A percentile compares a stretch with the other conserved stretches of the same genome.
These are phyloP conservation scores for Argyra leucocephala DNA, from an alignment of 2,888 invertebrate genomes.

Conservation along the genomic window DNA sequence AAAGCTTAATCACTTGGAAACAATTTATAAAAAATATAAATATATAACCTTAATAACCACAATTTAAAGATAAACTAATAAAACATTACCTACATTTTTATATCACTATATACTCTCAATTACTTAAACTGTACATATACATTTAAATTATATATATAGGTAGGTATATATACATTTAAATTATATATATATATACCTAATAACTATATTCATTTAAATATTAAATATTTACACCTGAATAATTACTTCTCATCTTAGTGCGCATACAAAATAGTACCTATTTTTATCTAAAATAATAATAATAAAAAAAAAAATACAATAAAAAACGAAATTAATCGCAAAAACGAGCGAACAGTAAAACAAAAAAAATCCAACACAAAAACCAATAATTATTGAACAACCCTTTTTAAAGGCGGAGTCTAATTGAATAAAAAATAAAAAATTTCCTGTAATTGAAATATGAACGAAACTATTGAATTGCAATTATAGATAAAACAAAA, in stretches of 20 bases:
- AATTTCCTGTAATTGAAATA: slow-evolving; percentile 1
- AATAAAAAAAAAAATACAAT: background rate
- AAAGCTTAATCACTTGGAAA: background rate
- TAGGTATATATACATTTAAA: background rate
- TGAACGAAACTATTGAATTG: background rate
- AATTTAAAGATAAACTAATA: too few relatives aligned
- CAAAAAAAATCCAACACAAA: background rate
- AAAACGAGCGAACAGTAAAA: background rate
- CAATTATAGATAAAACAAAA: background rate
- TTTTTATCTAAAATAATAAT: background rate
- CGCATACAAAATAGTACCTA: background rate
- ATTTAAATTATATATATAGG: background rate
- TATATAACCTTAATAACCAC: too few relatives aligned
- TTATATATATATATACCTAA: too few relatives aligned
- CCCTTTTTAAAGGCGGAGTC: slow-evolving; percentile 4
- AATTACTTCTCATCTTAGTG: background rate
- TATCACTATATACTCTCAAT: background rate
- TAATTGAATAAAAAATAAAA: background rate
- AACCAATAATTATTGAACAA: background rate
- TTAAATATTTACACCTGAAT: background rate
- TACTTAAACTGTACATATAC: background rate
- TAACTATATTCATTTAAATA: too few relatives aligned
- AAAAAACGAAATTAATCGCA: background rate
- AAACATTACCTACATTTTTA: too few relatives aligned
- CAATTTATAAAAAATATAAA: too few relatives aligned